These are phyloP conservation scores for Heliconius hewitsoni DNA, from an alignment of 1,140 invertebrate genomes.

Conservation along the genomic window DNA sequence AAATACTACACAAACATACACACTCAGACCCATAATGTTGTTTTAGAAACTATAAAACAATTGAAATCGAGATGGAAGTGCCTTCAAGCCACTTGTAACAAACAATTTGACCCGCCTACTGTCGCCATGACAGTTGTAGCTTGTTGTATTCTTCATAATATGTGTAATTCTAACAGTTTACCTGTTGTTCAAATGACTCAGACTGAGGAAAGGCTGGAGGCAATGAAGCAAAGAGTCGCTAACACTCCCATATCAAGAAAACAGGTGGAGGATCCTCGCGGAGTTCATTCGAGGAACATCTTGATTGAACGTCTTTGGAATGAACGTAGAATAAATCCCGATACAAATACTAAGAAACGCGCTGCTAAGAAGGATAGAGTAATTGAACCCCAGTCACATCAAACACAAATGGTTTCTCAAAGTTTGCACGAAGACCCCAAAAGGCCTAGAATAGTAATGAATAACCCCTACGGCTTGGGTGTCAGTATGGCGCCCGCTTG, in stretches of 20 bases:
- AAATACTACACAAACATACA: slow-evolving; percentile 69
- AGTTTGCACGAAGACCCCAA: slow-evolving; percentile 58
- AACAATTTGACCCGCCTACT: slow-evolving; percentile 61
- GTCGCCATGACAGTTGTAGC: slow-evolving; percentile 64
- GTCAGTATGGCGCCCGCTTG: slow-evolving; percentile 56
- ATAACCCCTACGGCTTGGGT: slow-evolving; percentile 56
- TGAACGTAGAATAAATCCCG: slow-evolving; percentile 52
- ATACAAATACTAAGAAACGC: slow-evolving; percentile 56
- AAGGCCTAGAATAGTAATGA: slow-evolving; percentile 47
- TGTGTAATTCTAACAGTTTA: slow-evolving; percentile 56
- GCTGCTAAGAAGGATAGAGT: slow-evolving; percentile 59
- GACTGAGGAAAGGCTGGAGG: slow-evolving; percentile 65
- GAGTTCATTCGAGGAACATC: slow-evolving; percentile 46
- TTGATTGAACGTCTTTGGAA: slow-evolving; percentile 67
- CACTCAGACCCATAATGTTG: slow-evolving; percentile 51
- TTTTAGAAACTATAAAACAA: slow-evolving; percentile 64
- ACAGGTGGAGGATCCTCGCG: slow-evolving; percentile 53
- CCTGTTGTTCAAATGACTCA: slow-evolving; percentile 55
- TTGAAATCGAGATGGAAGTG: slow-evolving; percentile 71
- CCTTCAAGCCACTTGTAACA: slow-evolving; percentile 66
- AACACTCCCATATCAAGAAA: slow-evolving; percentile 60
- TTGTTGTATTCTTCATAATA: slow-evolving; percentile 68
- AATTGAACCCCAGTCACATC: slow-evolving; percentile 39
- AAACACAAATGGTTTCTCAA: slow-evolving; percentile 31
- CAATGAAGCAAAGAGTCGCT: slow-evolving; percentile 71